These are phyloP conservation scores for Molorchus minor DNA, from an alignment of 2,888 invertebrate species.

Conservation along the genomic window DNA sequence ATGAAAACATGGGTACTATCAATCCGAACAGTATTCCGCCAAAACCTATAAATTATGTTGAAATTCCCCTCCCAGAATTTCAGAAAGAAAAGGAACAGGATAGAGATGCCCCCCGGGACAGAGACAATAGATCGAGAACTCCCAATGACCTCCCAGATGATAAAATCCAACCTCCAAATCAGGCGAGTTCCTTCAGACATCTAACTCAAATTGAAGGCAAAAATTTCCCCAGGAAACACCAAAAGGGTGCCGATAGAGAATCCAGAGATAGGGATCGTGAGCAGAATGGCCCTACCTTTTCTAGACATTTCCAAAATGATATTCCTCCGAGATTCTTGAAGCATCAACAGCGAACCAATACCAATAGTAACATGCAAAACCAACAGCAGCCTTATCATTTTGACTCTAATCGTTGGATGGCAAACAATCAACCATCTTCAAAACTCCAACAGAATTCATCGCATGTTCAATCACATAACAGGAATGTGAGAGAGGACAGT, in stretches of 20 bases:
- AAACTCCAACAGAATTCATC: slow-evolving; percentile 32
- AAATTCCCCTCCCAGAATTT: slow-evolving; percentile 66
- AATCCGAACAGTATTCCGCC: slow-evolving; percentile 60
- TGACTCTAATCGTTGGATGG: slow-evolving; percentile 44
- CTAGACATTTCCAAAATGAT: slow-evolving; percentile 81
- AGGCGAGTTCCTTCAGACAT: slow-evolving; percentile 53
- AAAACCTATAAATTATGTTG: slow-evolving; percentile 61
- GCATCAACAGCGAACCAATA: slow-evolving; percentile 73
- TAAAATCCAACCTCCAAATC: slow-evolving; percentile 46
- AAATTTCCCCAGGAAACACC: slow-evolving; percentile 48
- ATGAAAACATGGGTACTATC: slow-evolving; percentile 61
- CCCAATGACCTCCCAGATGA: slow-evolving; percentile 47
- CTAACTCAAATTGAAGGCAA: slow-evolving; percentile 61
- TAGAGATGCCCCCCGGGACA: slow-evolving; percentile 30
- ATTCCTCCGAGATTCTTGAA: slow-evolving; percentile 87
- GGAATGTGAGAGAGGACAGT: slow-evolving; percentile 43
- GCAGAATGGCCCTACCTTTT: slow-evolving; percentile 70
- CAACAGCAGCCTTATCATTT: slow-evolving; percentile 38
- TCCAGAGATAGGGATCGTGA: slow-evolving; percentile 62
- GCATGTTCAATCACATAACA: slow-evolving; percentile 29
- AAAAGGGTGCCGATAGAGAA: slow-evolving; percentile 51
- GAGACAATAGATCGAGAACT: slow-evolving; percentile 46
- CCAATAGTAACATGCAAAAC: slow-evolving; percentile 51
- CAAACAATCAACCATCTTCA: slow-evolving; percentile 28
- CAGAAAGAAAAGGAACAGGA: slow-evolving; percentile 62